These are phyloP conservation scores for Gallirallus australis DNA, from an alignment of 2,797 vertebrate genomes.

Conservation along the genomic window DNA sequence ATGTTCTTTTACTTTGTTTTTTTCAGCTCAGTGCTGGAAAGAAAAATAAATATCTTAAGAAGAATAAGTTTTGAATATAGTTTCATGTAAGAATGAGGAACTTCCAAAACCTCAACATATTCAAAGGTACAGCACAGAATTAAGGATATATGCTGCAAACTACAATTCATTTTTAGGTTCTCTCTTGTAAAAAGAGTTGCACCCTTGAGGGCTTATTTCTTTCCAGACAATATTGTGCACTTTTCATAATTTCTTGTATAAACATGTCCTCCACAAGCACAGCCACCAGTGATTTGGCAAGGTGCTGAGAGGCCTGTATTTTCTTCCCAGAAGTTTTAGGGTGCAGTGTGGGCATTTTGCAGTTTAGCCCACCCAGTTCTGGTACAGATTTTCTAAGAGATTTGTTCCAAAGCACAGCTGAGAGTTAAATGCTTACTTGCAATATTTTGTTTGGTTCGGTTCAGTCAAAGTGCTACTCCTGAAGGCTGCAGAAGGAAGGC, in stretches of 20 bases:
- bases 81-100: neutral
- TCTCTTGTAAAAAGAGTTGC: neutral
- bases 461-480: neutral
- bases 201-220: neutral
- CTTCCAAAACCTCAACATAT: neutral
- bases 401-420: neutral
- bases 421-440: neutral
- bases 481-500: neutral
- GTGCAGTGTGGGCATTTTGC: neutral
- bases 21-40: neutral
- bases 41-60: neutral
- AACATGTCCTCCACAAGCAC: neutral
- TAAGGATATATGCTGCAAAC: neutral
- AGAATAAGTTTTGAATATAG: neutral
- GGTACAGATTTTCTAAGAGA: neutral
- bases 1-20: neutral
- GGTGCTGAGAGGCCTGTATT: neutral
- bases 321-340: neutral
- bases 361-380: neutral
- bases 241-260: conserved; percentile 29
- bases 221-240: neutral
- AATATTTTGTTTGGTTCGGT: neutral
- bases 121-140: neutral
- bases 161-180: neutral
- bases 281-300: neutral